Evolutionary conservation across 2,113 vertebrate species (phyloP).

Genomic region (Typhlomys cinereus): DNA sequence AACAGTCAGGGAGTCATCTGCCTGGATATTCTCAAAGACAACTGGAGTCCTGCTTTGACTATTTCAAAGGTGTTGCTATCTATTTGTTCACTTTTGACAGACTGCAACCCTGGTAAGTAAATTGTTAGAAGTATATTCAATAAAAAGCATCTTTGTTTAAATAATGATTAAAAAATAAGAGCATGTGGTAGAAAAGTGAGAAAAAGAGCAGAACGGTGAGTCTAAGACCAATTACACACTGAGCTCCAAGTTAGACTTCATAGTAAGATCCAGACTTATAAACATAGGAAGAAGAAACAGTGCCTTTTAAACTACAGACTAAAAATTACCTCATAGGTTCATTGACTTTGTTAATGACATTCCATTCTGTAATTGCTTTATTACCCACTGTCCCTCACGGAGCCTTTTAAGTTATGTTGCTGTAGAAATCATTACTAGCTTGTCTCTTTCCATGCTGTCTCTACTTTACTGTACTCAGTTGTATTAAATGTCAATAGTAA

Average conservation of each 20-base stretch:
- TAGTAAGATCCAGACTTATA: background rate
- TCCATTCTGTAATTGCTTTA: background rate
- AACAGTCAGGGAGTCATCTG: conserved; percentile 97
- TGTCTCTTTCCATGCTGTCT: background rate
- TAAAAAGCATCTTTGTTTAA: background rate
- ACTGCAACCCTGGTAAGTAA: conserved; percentile 93
- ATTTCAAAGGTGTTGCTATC: conserved; percentile 96
- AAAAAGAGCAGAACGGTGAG: background rate
- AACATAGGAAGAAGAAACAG: background rate
- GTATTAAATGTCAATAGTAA: background rate
- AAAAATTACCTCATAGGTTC: background rate
- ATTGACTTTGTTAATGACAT: background rate
- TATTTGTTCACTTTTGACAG: conserved; percentile 96
- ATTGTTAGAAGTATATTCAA: conserved; percentile 32
- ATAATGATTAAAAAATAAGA: conserved; percentile 47
- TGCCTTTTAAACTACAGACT: conserved; percentile 7
- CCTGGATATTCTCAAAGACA: conserved; percentile 96
- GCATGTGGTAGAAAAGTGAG: conserved; percentile 7
- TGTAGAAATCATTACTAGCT: background rate
- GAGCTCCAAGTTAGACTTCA: background rate
- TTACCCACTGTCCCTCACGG: background rate
- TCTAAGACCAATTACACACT: background rate
- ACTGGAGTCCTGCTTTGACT: conserved; percentile 96
- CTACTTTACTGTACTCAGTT: background rate
- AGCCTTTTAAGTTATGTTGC: background rate